phyloP scores from a whole-genome alignment of 2,888 invertebrate species.

The Parnassius glacialis region DNA sequence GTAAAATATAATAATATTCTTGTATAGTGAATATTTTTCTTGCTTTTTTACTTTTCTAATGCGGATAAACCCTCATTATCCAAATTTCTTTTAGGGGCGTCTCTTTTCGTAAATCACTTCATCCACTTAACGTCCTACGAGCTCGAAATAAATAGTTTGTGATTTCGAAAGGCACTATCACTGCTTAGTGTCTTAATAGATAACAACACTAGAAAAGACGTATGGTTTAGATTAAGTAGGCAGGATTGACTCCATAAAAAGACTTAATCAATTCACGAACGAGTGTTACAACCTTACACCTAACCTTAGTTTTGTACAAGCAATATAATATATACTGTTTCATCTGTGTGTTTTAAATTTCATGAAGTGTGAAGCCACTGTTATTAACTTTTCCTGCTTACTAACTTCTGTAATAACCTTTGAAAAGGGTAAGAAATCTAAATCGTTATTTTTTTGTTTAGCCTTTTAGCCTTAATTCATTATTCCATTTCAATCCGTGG shows the following conservation, averaged over 20 bases:
- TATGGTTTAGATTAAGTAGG: conserved; percentile 25
- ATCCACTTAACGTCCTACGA: conserved; percentile 26
- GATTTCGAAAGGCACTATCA: conserved; percentile 17
- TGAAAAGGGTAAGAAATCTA: too few species aligned
- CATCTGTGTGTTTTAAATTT: too few species aligned
- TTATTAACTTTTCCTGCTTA: too few species aligned
- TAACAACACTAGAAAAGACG: conserved; percentile 26
- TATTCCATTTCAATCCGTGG: too few species aligned
- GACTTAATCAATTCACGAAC: conserved; percentile 27
- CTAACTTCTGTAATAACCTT: too few species aligned
- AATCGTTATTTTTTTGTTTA: too few species aligned
- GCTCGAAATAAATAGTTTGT: conserved; percentile 22
- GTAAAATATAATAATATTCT: too few species aligned
- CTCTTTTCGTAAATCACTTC: conserved; percentile 22
- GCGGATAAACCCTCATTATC: conserved; percentile 14
- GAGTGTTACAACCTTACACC: conserved; percentile 6
- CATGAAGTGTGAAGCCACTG: too few species aligned
- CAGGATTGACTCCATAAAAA: conserved; percentile 15
- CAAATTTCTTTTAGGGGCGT: conserved; percentile 7
- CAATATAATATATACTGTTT: too few species aligned
- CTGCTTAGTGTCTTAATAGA: conserved; percentile 25
- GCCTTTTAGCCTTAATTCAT: too few species aligned
- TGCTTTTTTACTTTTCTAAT: background rate
- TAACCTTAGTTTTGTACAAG: too few species aligned
- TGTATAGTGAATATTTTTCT: background rate